These are phyloP conservation scores for Drosophila tripunctata DNA, from an alignment of 2,888 invertebrate genomes.

Conservation along the genomic window DNA sequence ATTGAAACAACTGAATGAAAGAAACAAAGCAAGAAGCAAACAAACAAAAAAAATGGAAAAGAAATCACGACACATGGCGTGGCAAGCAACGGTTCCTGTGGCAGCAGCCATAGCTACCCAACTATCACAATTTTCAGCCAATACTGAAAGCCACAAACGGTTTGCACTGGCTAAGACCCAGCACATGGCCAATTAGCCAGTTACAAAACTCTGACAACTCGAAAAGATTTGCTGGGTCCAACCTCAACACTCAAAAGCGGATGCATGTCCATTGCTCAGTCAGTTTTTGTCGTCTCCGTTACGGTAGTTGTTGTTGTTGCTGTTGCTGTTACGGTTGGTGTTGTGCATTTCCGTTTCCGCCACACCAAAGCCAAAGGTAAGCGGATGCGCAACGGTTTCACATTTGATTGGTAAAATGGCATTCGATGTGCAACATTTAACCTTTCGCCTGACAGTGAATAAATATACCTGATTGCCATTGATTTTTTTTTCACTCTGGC, in stretches of 20 bases:
- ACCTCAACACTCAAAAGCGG: slow-evolving; percentile 19
- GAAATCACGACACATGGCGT: slow-evolving; percentile 79
- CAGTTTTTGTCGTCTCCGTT: slow-evolving; percentile 11
- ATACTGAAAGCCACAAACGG: background rate
- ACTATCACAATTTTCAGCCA: slow-evolving; percentile 20
- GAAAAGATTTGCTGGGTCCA: slow-evolving; percentile 45
- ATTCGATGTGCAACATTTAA: slow-evolving; percentile 68
- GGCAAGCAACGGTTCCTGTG: slow-evolving; percentile 68
- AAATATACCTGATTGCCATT: slow-evolving; percentile 34
- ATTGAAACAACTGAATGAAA: slow-evolving; percentile 8
- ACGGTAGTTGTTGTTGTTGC: slow-evolving; percentile 6
- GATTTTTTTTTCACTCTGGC: slow-evolving; percentile 2
- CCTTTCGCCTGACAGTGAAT: slow-evolving; percentile 58
- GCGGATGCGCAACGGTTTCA: slow-evolving; percentile 58
- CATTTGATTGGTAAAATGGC: slow-evolving; percentile 54
- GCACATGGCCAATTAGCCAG: slow-evolving; percentile 21
- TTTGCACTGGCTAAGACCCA: background rate
- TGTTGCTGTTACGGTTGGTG: slow-evolving; percentile 26
- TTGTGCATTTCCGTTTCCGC: slow-evolving; percentile 73
- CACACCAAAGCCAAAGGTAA: slow-evolving; percentile 31
- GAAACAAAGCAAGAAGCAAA: background rate
- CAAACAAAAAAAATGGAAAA: too few relatives aligned
- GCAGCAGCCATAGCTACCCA: slow-evolving; percentile 16
- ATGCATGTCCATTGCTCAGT: slow-evolving; percentile 53
- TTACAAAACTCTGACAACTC: slow-evolving; percentile 20